A percentile compares a stretch with the other conserved stretches of the same genome.
phyloP scores from a whole-genome alignment of 2,797 vertebrate genomes.

The Sebastes hopkinsi region DNA sequence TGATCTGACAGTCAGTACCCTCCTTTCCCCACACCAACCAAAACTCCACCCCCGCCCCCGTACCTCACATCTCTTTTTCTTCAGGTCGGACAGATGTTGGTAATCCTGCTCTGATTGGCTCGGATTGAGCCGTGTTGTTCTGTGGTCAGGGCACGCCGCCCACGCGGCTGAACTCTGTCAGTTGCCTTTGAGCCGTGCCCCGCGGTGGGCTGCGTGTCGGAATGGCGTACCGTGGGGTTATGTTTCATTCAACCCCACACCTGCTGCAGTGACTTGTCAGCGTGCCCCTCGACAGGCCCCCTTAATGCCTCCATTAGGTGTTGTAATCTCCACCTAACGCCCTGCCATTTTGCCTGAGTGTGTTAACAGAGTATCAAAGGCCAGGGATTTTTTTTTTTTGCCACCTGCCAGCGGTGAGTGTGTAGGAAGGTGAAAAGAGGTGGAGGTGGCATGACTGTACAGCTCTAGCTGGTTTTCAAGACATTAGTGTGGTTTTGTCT shows the following conservation, averaged over 20 bases:
- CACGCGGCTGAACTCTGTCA: slow-evolving; percentile 49
- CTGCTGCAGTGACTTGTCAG: slow-evolving; percentile 77
- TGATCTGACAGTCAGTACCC: slow-evolving; percentile 57
- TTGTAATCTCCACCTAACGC: slow-evolving; percentile 74
- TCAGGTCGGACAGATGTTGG: slow-evolving; percentile 67
- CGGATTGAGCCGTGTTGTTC: slow-evolving; percentile 59
- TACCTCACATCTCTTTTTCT: slow-evolving; percentile 33
- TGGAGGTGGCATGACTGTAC: slow-evolving; percentile 52
- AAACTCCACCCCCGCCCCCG: background rate
- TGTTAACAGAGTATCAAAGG: slow-evolving; percentile 80
- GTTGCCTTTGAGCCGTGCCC: slow-evolving; percentile 61
- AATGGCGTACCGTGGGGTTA: slow-evolving; percentile 59
- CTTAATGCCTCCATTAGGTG: slow-evolving; percentile 79
- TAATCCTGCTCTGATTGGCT: slow-evolving; percentile 70
- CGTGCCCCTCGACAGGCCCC: slow-evolving; percentile 61
- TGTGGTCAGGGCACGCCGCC: slow-evolving; percentile 52
- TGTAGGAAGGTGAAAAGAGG: slow-evolving; percentile 56
- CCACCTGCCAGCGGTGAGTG: slow-evolving; percentile 67
- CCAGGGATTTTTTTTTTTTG: slow-evolving; percentile 47
- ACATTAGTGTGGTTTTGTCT: background rate
- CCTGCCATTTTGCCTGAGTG: slow-evolving; percentile 71
- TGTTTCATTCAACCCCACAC: slow-evolving; percentile 82
- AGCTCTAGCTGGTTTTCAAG: slow-evolving; percentile 41
- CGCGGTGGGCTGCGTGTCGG: slow-evolving; percentile 52
- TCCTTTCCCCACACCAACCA: slow-evolving; percentile 35